These are phyloP conservation scores for Xenopus petersii DNA, from an alignment of 2,797 vertebrate species.

Conservation along the genomic window DNA sequence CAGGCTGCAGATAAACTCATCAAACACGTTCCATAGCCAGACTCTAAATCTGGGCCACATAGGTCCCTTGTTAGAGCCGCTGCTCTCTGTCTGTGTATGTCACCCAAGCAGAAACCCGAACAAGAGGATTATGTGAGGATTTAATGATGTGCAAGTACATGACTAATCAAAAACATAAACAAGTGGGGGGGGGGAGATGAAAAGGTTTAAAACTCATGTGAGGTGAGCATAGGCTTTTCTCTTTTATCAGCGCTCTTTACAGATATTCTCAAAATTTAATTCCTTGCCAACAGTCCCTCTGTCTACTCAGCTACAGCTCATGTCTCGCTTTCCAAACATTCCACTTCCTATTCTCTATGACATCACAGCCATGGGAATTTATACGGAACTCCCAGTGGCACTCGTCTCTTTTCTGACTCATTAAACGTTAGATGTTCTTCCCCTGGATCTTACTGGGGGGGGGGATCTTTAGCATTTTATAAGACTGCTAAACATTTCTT, in stretches of 20 bases:
- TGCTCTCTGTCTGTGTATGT: background rate
- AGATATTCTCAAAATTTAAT: background rate
- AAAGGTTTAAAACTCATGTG: background rate
- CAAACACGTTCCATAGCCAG: conserved; percentile 2
- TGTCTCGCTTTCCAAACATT: background rate
- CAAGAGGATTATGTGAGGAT: conserved; percentile 14
- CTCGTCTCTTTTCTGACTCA: background rate
- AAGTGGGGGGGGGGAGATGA: background rate
- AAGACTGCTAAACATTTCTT: background rate
- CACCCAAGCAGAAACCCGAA: conserved; percentile 1
- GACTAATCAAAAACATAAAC: conserved; percentile 5
- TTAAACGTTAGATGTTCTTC: background rate
- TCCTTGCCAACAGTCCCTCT: background rate
- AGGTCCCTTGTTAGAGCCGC: conserved; percentile 3
- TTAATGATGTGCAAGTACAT: conserved; percentile 9
- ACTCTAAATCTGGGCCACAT: conserved; percentile 8
- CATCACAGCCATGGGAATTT: background rate
- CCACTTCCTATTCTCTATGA: background rate
- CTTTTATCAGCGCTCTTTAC: background rate
- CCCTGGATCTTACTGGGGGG: background rate
- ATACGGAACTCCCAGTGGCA: background rate
- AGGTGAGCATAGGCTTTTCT: too few relatives aligned
- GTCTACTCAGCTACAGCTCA: too few relatives aligned
- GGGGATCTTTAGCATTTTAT: background rate
- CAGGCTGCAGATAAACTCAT: background rate